Percentiles rank a stretch among this genome's conserved stretches.
Evolutionary conservation across 2,888 invertebrate species (phyloP).

Genomic region (Tineola bisselliella): DNA sequence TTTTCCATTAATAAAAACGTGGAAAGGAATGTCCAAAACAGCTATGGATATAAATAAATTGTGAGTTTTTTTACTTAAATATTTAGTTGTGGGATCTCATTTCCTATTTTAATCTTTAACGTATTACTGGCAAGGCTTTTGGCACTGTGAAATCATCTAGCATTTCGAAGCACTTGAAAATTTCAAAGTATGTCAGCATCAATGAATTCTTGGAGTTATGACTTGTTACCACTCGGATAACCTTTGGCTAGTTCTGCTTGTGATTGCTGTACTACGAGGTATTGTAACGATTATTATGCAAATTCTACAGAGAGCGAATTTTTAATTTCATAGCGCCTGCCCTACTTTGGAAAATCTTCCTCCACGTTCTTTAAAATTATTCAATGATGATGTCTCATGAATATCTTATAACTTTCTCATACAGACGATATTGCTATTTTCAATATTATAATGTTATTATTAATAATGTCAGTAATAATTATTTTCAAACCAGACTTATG

Average conservation of each 20-base stretch:
- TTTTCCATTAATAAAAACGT: slow-evolving; percentile 1
- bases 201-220: neutral
- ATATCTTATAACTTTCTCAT: neutral
- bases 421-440: neutral
- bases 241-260: neutral
- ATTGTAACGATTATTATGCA: too few relatives aligned
- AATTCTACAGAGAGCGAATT: neutral
- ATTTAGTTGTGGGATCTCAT: neutral
- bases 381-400: neutral
- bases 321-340: neutral
- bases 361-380: neutral
- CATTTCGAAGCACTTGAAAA: neutral
- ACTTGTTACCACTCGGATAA: neutral
- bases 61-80: neutral
- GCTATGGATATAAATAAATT: neutral
- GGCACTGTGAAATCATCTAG: neutral
- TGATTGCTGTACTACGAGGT: neutral
- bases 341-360: neutral
- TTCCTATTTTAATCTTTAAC: neutral
- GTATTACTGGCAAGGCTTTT: neutral
- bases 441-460: too few relatives aligned
- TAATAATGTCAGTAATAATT: too few relatives aligned
- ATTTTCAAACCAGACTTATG: too few relatives aligned
- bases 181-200: neutral
- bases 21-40: neutral